Evolutionary conservation across 2,797 vertebrate genomes (phyloP), one percentile per base, ranked within the genome.

Genomic region (Danio tinwini): DNA sequence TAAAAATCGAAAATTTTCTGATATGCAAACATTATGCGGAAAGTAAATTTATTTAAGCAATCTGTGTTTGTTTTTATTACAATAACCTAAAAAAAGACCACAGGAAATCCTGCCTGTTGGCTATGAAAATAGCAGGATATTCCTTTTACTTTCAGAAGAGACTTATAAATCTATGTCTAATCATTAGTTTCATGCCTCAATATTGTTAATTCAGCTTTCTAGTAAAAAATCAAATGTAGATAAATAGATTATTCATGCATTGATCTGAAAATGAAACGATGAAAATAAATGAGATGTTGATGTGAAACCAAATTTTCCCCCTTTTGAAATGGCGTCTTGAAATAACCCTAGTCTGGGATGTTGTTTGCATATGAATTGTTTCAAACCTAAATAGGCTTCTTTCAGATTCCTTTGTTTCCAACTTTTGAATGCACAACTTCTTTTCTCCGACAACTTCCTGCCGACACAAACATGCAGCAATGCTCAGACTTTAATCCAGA

Each of bases 71-170:
- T 40, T 59, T 59, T 59, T 5, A 50, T 61, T 40, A 59, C 49
- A 53, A 50, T 40, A 69, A 53, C 14, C 62, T 69, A 14, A 63
- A 76, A 21, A 61, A 64, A 56, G 13, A 21, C 19, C 52, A 49
- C 19, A 40, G 58, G 63, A 69, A 53, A 73, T 83, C 78, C 84
- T 85, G 74, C 56, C 56, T 79, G 55, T 40, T 62, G 50, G 29
- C 62, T 42, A 13, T 59, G 50, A 7, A 59, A 39, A 12, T 44
- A 29, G 59, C 79, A 73, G 79, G 62, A 79, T 69, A 56, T 81
- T 71, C 7, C 49, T 37, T 67, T 40, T 71, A 21, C 17, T 19
- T 39, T 47, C 21, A 40, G 13, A 11, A 10, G 11, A 44, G 53
- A 37, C 6, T 19, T 29, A 69, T 67, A 16, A 39, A 58, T 14